Base-by-base conservation (phyloP, 2,888 invertebrate genomes). In the Rhagium mordax region DNA sequence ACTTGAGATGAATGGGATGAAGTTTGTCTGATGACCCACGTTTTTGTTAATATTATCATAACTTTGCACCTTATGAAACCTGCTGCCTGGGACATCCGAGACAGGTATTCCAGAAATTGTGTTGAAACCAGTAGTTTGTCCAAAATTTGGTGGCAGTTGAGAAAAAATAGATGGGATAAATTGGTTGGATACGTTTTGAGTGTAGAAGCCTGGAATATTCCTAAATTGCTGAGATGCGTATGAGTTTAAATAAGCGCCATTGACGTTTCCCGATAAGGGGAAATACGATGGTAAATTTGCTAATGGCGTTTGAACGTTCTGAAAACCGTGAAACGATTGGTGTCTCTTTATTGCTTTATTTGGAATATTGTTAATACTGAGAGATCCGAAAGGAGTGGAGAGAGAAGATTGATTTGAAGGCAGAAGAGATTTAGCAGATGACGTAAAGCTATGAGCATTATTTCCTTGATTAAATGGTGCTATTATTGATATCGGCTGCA, bases 401-500 rank as follows among this genome's bases (percentile, higher is more conserved):
- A 73, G 51, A 10, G 72, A 16, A 4, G 20, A 20, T 64, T 69
- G 55, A 6, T 66, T 70, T 66, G 72, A 74, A 15, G 72, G 78
- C n/a, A 76, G 51, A 16, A 80, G 77, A 18, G 81, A 77, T 73
- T 78, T 81, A 18, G 78, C 79, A 59, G 83, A 81, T 48, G 79
- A 77, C 33, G 76, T 74, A 57, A 79, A 77, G 76, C 77, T 81
- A 57, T 78, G 78, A 72, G 76, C 66, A 60, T 72, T 78, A 74
- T 78, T 72, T 75, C 78, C 83, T 80, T 87, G 87, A 73, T 84
- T 83, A 78, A 87, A 87, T 74, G 88, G 88, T 89, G 93, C 92
- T 91, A 90, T 90, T 86, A 90, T 88, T 86, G 90, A 90, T 86
- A 90, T 88, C 84, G 90, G 89, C 90, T 90, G 90, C 85, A 89